Evolutionary conservation across 2,797 vertebrate species (phyloP).

Genomic region (Catamblyrhynchus diadema): DNA sequence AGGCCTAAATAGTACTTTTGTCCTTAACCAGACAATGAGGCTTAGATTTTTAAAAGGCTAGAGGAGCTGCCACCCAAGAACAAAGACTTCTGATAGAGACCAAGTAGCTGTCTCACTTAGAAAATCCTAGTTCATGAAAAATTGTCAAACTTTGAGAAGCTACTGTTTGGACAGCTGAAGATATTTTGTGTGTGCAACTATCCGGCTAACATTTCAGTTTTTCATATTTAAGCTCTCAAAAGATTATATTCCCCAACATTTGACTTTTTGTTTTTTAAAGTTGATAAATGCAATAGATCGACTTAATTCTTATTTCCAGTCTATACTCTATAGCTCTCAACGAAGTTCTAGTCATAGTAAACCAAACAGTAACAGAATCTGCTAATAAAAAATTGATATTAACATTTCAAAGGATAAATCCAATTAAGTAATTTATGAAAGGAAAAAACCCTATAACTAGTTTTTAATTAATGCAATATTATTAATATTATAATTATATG

Average conservation of each 20-base stretch:
- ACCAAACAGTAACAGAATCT: background rate
- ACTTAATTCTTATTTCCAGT: background rate
- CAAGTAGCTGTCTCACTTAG: background rate
- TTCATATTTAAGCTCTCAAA: background rate
- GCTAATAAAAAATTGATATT: background rate
- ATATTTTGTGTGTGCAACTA: background rate
- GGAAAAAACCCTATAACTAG: background rate
- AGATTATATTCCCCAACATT: background rate
- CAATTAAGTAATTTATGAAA: background rate
- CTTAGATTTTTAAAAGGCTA: background rate
- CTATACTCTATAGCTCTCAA: background rate
- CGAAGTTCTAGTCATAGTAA: background rate
- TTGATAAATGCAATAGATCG: background rate
- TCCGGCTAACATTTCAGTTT: background rate
- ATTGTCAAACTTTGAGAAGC: background rate
- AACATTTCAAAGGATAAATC: background rate
- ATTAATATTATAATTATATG: background rate
- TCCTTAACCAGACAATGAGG: background rate
- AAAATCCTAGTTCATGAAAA: background rate
- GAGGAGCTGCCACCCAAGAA: background rate
- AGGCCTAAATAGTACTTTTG: background rate
- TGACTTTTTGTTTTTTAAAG: background rate
- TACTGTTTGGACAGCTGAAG: background rate
- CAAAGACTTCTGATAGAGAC: background rate
- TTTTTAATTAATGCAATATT: background rate